These are phyloP conservation scores for Sebastes fasciatus DNA, from an alignment of 2,113 vertebrate species.

Conservation along the genomic window DNA sequence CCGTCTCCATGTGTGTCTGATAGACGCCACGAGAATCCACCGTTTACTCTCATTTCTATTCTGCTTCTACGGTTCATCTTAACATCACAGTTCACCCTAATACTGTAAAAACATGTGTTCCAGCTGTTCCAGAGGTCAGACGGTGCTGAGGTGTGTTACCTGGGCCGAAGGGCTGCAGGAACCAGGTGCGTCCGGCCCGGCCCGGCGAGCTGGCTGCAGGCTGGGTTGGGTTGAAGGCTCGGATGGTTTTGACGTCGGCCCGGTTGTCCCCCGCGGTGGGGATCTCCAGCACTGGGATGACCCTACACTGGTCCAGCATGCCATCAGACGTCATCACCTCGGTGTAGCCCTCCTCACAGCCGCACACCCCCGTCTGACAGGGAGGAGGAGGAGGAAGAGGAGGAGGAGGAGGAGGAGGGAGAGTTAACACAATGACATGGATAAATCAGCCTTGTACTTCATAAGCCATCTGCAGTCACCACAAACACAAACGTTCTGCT, in stretches of 20 bases:
- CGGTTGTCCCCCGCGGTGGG: conserved; percentile 92
- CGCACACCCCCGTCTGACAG: conserved; percentile 89
- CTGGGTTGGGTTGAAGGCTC: conserved; percentile 92
- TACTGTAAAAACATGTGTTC: too few relatives aligned
- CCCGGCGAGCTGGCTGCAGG: conserved; percentile 87
- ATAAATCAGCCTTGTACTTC: neutral
- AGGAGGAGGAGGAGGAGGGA: neutral
- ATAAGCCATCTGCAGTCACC: neutral
- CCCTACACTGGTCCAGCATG: conserved; percentile 92
- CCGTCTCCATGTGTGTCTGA: neutral
- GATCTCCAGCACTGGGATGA: conserved; percentile 94
- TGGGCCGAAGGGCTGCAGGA: conserved; percentile 94
- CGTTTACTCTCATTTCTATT: neutral
- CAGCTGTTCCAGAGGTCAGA: too few relatives aligned
- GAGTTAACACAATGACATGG: neutral
- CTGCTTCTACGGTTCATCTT: too few relatives aligned
- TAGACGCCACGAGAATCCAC: neutral
- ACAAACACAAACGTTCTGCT: too few relatives aligned
- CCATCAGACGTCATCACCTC: conserved; percentile 96
- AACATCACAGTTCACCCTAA: too few relatives aligned
- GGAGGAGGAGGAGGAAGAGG: neutral
- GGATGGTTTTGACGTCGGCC: conserved; percentile 95
- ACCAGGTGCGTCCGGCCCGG: conserved; percentile 92
- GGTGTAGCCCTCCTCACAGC: conserved; percentile 96
- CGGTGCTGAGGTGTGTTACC: conserved; percentile 35